Conservation (phyloP, 2,888 invertebrate species). For the Oligia fasciuncula region DNA sequence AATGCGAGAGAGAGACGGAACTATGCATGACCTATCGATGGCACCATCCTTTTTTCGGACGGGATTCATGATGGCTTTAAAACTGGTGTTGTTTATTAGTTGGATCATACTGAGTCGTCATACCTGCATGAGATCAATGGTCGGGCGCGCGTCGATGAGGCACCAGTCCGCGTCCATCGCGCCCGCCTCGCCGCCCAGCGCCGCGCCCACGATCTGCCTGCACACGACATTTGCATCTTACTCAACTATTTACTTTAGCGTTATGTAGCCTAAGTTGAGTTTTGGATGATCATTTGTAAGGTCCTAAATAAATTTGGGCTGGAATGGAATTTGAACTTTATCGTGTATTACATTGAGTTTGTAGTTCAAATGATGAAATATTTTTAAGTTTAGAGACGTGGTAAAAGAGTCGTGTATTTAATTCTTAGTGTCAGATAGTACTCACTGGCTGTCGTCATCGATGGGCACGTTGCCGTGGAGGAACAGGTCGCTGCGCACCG, state of each 20-base stretch:
- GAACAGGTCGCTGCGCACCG: conserved; percentile 85
- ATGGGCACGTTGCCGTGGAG: conserved; percentile 84
- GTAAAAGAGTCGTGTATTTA: not conserved
- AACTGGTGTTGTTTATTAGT: not conserved
- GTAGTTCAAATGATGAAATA: not conserved
- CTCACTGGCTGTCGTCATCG: conserved; percentile 87
- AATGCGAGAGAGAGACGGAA: too few relatives aligned
- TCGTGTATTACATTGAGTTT: not conserved
- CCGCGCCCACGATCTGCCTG: conserved; percentile 63
- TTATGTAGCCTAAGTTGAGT: not conserved
- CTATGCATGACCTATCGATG: not conserved
- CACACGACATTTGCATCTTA: conserved; percentile 10
- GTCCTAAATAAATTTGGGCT: not conserved
- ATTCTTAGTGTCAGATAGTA: conserved; percentile 42
- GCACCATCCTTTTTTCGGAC: not conserved
- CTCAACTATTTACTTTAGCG: not conserved
- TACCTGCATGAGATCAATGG: conserved; percentile 87
- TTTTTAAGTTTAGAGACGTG: not conserved
- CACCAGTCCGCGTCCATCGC: conserved; percentile 74
- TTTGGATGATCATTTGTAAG: not conserved
- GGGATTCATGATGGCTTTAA: not conserved
- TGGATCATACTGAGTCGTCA: not conserved
- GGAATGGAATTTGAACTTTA: not conserved
- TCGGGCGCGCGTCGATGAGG: conserved; percentile 82
- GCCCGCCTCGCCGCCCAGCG: conserved; percentile 49